These are phyloP conservation scores for Bombus picipes DNA, from an alignment of 1,140 invertebrate species.

Conservation along the genomic window DNA sequence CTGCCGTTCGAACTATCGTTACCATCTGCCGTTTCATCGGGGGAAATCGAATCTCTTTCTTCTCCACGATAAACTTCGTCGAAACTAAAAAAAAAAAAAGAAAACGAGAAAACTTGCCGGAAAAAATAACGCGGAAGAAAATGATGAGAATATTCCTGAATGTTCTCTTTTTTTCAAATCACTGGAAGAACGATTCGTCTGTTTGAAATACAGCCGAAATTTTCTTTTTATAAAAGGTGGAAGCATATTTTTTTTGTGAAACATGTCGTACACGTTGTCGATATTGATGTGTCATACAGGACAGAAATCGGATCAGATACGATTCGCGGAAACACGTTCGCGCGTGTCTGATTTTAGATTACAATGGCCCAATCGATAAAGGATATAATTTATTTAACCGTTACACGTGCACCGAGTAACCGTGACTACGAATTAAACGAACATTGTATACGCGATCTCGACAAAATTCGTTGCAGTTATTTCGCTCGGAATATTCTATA, in stretches of 20 bases:
- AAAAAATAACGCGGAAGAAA: not conserved
- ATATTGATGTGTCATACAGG: not conserved
- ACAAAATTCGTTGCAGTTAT: not conserved
- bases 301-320: slow-evolving; percentile 29
- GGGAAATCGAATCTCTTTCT: slow-evolving; percentile 16
- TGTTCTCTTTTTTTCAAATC: not conserved
- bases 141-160: not conserved
- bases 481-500: not conserved
- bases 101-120: not conserved
- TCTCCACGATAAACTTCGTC: not conserved
- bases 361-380: slow-evolving; percentile 30
- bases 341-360: slow-evolving; percentile 48
- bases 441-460: not conserved
- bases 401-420: slow-evolving; percentile 22
- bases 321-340: slow-evolving; percentile 31
- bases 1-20: slow-evolving; percentile 40
- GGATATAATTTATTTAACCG: slow-evolving; percentile 39
- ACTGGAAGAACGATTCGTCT: not conserved
- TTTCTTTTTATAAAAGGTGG: not conserved
- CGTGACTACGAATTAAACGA: not conserved
- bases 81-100: not conserved
- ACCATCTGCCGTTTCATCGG: too few species aligned
- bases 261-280: too few species aligned
- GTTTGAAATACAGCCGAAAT: not conserved
- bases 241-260: not conserved